Evolutionary conservation across 2,797 vertebrate species (phyloP), one percentile per base, ranked within the genome.

Genomic region (Sebastes paucispinis): DNA sequence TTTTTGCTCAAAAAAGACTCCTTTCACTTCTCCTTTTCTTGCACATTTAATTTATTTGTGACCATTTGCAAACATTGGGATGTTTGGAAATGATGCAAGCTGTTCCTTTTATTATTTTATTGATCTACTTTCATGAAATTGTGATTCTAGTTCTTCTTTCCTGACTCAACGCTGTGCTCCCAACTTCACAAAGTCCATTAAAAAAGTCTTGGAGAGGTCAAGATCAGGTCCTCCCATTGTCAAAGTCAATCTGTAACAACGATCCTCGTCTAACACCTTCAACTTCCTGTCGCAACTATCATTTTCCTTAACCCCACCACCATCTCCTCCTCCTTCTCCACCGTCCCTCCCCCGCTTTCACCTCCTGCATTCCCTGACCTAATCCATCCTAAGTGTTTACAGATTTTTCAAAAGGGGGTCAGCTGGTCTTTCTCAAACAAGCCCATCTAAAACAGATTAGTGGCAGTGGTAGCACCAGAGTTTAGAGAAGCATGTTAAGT

Each of bases 361-460:
- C 32, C 81, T 50, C 78, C 73, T 76, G 39, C 76, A 78, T 85
- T 87, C 85, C 90, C 88, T 60, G 57, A 69, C 36, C 85, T 93
- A 93, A 94, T 94, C 91, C 70, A 39, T 76, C 27, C 70, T 91
- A 94, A 95, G 91, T 94, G 94, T 92, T 95, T 92, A 91, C 94
- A 95, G 94, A 69, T 65, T 64, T 82, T 85, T 87, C 76, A 66
- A 73, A 84, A 0, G 74, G 83, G 83, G 87, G 89, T 92, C 90
- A 86, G 90, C 90, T 91, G 86, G 87, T 89, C 84, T 91, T 91
- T 88, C 71, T 93, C 88, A 93, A 93, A 84, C 77, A 77, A 75
- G 39, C 55, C 83, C 68, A 84, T 87, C 77, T 68, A 31, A 83
- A 88, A 67, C 87, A 87, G 81, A 87, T 82, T 75, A 87, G 63